These are phyloP conservation scores for Perccottus glenii DNA, from an alignment of 2,113 vertebrate genomes.

Conservation along the genomic window DNA sequence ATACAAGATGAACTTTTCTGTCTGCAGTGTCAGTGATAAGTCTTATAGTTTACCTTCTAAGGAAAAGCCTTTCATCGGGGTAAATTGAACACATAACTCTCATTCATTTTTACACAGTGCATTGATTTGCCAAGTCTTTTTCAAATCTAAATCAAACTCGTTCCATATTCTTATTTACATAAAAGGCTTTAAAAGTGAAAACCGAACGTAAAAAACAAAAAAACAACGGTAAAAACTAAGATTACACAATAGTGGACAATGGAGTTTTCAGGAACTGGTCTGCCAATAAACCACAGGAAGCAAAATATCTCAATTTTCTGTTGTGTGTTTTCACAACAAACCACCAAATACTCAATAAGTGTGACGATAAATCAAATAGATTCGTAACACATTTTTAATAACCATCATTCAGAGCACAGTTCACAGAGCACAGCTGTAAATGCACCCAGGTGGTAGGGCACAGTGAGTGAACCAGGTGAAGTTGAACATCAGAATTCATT, in stretches of 20 bases:
- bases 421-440: too few relatives aligned
- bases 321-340: too few relatives aligned
- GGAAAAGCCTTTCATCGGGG: slow-evolving; percentile 58
- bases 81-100: slow-evolving; percentile 62
- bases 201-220: slow-evolving; percentile 42
- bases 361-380: too few relatives aligned
- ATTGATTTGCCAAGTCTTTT: slow-evolving; percentile 55
- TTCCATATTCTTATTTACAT: slow-evolving; percentile 74
- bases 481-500: slow-evolving; percentile 9
- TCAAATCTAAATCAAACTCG: slow-evolving; percentile 62
- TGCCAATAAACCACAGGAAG: background rate
- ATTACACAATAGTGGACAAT: slow-evolving; percentile 1
- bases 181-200: slow-evolving; percentile 57
- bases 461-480: background rate
- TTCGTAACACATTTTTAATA: too few relatives aligned
- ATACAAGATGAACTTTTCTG: slow-evolving; percentile 69
- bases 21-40: slow-evolving; percentile 42
- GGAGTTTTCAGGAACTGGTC: background rate
- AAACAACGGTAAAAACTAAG: slow-evolving; percentile 7
- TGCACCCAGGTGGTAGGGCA: too few relatives aligned
- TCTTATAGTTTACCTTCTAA: slow-evolving; percentile 48
- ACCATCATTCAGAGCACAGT: too few relatives aligned
- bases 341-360: too few relatives aligned
- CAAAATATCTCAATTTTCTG: background rate
- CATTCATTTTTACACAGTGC: slow-evolving; percentile 65